These are phyloP conservation scores for Struthio camelus DNA, from an alignment of 2,113 vertebrate genomes.

Conservation along the genomic window DNA sequence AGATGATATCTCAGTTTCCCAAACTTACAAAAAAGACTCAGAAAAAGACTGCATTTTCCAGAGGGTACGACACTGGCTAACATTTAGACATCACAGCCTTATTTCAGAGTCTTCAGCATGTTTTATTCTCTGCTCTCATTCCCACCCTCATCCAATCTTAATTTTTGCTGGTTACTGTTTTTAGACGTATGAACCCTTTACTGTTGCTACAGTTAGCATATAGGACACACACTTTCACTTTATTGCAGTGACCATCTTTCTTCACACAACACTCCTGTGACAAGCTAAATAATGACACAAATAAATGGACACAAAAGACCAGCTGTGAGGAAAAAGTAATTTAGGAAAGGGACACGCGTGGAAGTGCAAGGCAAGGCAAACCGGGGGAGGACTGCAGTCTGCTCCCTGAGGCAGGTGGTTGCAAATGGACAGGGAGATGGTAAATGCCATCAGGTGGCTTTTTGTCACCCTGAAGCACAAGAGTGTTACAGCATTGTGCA, in stretches of 20 bases:
- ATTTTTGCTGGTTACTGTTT: not conserved
- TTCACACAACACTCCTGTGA: not conserved
- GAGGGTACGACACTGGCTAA: not conserved
- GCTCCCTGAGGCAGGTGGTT: not conserved
- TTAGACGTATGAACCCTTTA: not conserved
- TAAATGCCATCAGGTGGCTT: not conserved
- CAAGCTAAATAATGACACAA: not conserved
- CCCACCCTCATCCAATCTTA: not conserved
- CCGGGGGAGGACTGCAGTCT: not conserved
- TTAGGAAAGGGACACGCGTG: not conserved
- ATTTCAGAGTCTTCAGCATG: not conserved
- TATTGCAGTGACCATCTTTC: not conserved
- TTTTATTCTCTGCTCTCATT: not conserved
- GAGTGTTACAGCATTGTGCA: fast-evolving
- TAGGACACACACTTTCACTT: not conserved
- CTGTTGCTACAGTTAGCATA: not conserved
- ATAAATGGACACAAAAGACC: not conserved
- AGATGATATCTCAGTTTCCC: not conserved
- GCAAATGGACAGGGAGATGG: not conserved
- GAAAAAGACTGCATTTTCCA: not conserved
- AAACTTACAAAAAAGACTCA: not conserved
- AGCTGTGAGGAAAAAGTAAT: not conserved
- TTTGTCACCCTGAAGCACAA: fast-evolving
- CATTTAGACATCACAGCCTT: not conserved
- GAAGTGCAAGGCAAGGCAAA: not conserved